Evolutionary conservation across 2,888 invertebrate species (phyloP).

Genomic region (Tinea trinotella): DNA sequence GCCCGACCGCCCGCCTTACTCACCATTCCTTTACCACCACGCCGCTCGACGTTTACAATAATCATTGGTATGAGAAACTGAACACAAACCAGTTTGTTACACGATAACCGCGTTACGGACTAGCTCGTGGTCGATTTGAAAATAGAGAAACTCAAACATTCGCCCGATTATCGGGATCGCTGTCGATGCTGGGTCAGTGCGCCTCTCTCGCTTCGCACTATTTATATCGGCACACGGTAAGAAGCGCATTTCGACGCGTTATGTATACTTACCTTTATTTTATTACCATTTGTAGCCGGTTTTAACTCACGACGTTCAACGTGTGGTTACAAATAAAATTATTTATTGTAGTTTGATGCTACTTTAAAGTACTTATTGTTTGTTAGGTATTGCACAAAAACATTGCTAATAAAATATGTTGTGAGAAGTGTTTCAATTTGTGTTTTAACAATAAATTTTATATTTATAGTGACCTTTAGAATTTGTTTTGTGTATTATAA

Average conservation of each 20-base stretch:
- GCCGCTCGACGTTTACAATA: constrained; percentile 2
- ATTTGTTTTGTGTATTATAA: background rate
- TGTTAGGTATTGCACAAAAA: constrained; percentile 4
- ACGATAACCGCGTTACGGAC: constrained; percentile 20
- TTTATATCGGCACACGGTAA: constrained; percentile 62
- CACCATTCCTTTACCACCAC: constrained; percentile 2
- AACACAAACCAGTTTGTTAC: constrained; percentile 45
- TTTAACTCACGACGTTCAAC: constrained; percentile 31
- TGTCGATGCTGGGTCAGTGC: constrained; percentile 68
- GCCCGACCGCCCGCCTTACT: constrained; percentile 32
- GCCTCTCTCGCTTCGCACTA: constrained; percentile 54
- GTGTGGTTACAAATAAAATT: constrained; percentile 18
- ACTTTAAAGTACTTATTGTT: constrained; percentile 15
- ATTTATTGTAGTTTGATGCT: constrained; percentile 16
- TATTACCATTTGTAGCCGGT: constrained; percentile 69
- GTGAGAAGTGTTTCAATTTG: background rate
- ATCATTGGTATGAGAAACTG: constrained; percentile 13
- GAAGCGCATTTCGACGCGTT: constrained; percentile 60
- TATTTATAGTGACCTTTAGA: background rate
- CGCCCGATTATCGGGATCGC: constrained; percentile 65
- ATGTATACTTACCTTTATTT: constrained; percentile 52
- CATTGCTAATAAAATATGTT: background rate
- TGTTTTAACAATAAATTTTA: background rate
- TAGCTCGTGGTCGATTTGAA: constrained; percentile 46
- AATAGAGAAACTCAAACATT: constrained; percentile 67